Base-by-base conservation (phyloP, 2,888 invertebrate genomes). In the Drosophila melanocephala region DNA sequence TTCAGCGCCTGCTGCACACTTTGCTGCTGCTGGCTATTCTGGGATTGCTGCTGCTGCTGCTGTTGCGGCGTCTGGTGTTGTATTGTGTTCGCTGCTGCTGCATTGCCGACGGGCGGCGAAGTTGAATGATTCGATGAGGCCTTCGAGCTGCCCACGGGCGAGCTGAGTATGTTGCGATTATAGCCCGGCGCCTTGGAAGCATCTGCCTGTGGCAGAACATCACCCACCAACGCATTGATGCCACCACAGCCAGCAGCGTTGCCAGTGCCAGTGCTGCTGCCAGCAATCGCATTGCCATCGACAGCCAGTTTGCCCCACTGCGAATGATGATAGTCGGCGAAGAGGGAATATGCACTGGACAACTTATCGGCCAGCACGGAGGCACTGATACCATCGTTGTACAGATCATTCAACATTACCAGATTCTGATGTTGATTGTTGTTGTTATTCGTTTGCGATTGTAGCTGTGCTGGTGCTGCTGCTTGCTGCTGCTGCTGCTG, bases 131-230 rank as follows among this genome's bases (percentile, higher is more conserved):
- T 90, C 81, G 94, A 95, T 1, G 95, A 94, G 80, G 95, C 95
- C 51, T 95, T 95, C 1, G 95, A 95, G 47, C 95, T 96, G 47
- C 95, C 95, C 4, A 96, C 96, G 0, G 97, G 97, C 10, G 97
- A 97, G 92, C 96, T 96, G 77, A 96, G 95, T 52, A 96, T 95
- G 59, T 95, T 96, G 89, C 98, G 95, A 84, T 93, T 93, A 93
- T 98, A 98, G 1, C 98, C 98, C 0, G 98, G 98, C 71, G 98
- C 98, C 94, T 98, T 98, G 55, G 97, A 96, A 6, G 96, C 97
- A 94, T 98, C 98, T 75, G 96, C 97, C 94, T 96, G 94, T 42
- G 94, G 94, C 56, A 93, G 72, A 26, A 92, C 89, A 77, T 95
- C 93, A 60, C 86, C 90, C 1, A 88, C 92, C 56, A 91, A 61